Percentiles rank a stretch among this genome's conserved stretches.
Evolutionary conservation across 92 coral and sea anemone genomes (phyloP).

Genomic region (Zoanthus solanderi): DNA sequence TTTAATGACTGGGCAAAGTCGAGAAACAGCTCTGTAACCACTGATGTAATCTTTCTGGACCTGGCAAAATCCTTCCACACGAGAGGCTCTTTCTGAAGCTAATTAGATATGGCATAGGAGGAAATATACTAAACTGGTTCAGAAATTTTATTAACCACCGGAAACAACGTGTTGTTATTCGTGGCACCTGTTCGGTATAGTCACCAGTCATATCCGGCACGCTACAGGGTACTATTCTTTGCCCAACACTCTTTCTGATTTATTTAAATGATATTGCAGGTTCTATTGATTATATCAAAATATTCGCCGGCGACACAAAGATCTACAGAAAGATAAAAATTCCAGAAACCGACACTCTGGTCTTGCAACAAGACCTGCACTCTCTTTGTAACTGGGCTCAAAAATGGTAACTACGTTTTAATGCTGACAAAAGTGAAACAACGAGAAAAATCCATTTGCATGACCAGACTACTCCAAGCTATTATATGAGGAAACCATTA

Average conservation of each 20-base stretch:
- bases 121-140: neutral
- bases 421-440: neutral
- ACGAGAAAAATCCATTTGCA: no score
- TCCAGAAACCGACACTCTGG: neutral
- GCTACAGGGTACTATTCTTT: slow-evolving; percentile 1
- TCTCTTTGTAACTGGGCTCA: neutral
- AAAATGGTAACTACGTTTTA: no score
- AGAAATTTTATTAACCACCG: neutral
- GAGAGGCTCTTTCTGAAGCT: neutral
- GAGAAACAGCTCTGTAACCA: no score
- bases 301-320: neutral
- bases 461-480: no score
- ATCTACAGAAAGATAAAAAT: neutral
- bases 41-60: no score
- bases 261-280: neutral
- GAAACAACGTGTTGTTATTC: neutral
- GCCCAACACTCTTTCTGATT: neutral
- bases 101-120: neutral
- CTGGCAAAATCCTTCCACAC: neutral
- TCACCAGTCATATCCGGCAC: slow-evolving; percentile 16
- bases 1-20: no score
- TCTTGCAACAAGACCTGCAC: neutral
- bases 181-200: neutral
- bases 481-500: neutral
- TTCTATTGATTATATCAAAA: neutral